Evolutionary conservation across 2,113 vertebrate species (phyloP).

Genomic region (Phoxinus phoxinus): DNA sequence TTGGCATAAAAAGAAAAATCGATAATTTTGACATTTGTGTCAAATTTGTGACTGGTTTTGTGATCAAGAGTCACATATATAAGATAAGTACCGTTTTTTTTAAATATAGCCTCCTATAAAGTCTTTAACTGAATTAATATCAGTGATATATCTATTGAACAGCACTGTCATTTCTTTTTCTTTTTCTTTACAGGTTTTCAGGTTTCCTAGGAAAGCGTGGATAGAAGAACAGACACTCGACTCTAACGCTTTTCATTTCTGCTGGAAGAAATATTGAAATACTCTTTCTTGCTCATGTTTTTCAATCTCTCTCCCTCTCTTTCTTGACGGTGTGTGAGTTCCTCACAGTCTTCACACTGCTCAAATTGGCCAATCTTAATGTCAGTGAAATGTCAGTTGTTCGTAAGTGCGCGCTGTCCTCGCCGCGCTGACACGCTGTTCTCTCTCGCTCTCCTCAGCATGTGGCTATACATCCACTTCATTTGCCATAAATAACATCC

Average conservation of each 20-base stretch:
- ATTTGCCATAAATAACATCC: conserved; percentile 75
- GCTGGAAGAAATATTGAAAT: conserved; percentile 28
- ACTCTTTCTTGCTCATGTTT: background rate
- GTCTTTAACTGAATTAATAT: background rate
- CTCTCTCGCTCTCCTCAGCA: conserved; percentile 75
- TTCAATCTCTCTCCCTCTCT: background rate
- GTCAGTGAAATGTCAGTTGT: conserved; percentile 83
- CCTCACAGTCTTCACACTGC: conserved; percentile 55
- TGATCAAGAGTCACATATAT: too few relatives aligned
- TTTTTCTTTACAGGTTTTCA: too few relatives aligned
- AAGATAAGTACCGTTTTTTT: too few relatives aligned
- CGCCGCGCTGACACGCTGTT: conserved; percentile 63
- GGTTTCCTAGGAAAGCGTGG: background rate
- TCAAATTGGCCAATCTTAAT: conserved; percentile 83
- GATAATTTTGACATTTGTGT: too few relatives aligned
- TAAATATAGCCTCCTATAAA: too few relatives aligned
- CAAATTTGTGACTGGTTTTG: too few relatives aligned
- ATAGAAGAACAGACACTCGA: background rate
- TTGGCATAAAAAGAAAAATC: too few relatives aligned
- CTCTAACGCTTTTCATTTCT: conserved; percentile 5
- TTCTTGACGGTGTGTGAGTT: conserved; percentile 12
- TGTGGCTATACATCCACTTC: conserved; percentile 73
- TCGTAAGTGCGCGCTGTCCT: conserved; percentile 78
- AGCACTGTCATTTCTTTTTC: background rate
- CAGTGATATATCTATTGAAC: background rate